Evolutionary conservation across 2,888 invertebrate species (phyloP), one percentile per base, ranked within the genome.

Genomic region (Merodon equestris): DNA sequence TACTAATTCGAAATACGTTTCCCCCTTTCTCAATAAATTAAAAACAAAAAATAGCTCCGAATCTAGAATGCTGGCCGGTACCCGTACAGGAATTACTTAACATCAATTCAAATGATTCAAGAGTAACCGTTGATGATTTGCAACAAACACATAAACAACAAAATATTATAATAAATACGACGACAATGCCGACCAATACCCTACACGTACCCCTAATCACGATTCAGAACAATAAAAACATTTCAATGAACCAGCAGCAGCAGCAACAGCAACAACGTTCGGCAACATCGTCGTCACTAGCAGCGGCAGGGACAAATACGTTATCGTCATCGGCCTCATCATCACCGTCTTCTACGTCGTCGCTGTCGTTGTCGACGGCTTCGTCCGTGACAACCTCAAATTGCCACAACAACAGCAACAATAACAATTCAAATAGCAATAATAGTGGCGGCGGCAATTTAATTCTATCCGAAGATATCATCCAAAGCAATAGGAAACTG

Each of bases 11-110:
- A 18, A 10, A 42, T 27, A 27, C 7, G 3, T 7, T 27, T 27
- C 7, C 7, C 27, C 27, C 7, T 27, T 7, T 64, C 40, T 44
- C 9, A 64, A 40, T 44, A 18, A 14, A 38, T 2, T 19, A 27
- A 44, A 36, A 47, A 58, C 73, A 73, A 73, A 67, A 58, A 74
- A 74, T 64, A 88, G 88, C 87, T 82, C 74, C 85, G 81, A 88
- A 88, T 84, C 82, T 87, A 79, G 87, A 88, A 84, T 85, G 85
- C 72, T 88, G 89, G 89, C 86, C 83, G 76, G 79, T 79, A 64
- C 86, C 83, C 81, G 79, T 79, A 64, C 68, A 68, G 58, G 87
- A 87, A 60, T 84, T 87, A 82, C 82, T 87, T 82, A 87, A 86
- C 82, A 87, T 87, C 70, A 86, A 86, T 79, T 85, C 85, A 67